phyloP scores from a whole-genome alignment of 2,113 vertebrate species.

The Cyanoderma ruficeps region DNA sequence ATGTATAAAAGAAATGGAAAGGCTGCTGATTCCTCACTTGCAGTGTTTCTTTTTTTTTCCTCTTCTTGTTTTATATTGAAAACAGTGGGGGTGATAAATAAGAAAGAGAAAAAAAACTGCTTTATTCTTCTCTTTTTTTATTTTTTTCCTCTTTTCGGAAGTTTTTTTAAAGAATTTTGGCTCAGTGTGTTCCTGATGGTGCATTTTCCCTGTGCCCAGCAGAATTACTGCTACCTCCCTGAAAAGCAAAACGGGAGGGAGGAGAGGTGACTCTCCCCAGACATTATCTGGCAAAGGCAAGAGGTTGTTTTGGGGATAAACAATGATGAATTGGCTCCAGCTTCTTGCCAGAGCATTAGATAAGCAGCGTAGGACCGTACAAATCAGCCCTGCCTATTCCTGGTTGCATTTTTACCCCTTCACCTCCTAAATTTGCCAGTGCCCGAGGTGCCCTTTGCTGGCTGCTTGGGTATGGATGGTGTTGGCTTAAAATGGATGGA shows the following conservation, averaged over 20 bases:
- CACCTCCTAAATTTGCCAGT: neutral
- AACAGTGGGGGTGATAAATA: neutral
- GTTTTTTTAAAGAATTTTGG: neutral
- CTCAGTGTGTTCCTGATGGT: neutral
- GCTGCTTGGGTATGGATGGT: neutral
- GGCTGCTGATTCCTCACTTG: neutral
- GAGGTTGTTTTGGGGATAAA: conserved; percentile 44
- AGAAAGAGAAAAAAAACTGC: neutral
- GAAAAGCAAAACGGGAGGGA: conserved; percentile 19
- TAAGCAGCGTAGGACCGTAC: neutral
- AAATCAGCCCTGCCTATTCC: neutral
- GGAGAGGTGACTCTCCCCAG: conserved; percentile 1
- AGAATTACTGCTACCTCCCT: conserved; percentile 3
- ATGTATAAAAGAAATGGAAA: neutral
- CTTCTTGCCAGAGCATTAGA: conserved; percentile 9
- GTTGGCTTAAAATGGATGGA: neutral
- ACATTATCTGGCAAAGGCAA: conserved; percentile 7
- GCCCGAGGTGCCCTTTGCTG: neutral
- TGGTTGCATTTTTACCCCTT: neutral
- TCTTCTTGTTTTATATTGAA: neutral
- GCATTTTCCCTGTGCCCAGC: neutral
- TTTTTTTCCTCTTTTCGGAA: neutral
- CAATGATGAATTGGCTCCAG: neutral
- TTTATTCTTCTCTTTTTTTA: neutral
- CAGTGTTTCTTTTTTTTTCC: neutral